phyloP scores from a whole-genome alignment of 2,113 vertebrate species.

The Pica pica region DNA sequence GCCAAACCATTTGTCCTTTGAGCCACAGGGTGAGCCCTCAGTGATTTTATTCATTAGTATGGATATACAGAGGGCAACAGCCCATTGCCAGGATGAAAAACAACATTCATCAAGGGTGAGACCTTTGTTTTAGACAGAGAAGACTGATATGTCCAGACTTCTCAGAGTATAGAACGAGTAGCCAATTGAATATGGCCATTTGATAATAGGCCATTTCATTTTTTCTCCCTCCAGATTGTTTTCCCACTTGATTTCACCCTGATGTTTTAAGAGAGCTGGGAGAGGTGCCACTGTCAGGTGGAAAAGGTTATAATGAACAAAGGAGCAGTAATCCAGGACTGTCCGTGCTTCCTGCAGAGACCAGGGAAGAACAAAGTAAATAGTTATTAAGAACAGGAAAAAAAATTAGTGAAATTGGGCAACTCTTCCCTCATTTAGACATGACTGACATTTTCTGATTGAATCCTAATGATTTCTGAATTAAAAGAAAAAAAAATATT shows the following conservation, averaged over 20 bases:
- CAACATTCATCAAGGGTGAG: not conserved
- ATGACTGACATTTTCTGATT: not conserved
- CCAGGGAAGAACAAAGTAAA: not conserved
- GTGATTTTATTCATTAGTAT: not conserved
- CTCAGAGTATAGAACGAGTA: not conserved
- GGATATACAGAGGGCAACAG: not conserved
- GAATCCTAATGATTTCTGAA: not conserved
- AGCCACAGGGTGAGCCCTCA: not conserved
- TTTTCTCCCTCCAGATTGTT: not conserved
- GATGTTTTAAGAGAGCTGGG: not conserved
- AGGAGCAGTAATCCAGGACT: not conserved
- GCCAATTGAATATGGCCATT: not conserved
- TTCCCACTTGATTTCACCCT: not conserved
- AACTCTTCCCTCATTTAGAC: not conserved
- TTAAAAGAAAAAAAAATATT: not conserved
- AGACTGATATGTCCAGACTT: not conserved
- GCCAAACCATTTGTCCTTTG: not conserved
- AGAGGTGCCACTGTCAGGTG: not conserved
- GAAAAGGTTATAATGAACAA: not conserved
- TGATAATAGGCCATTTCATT: not conserved
- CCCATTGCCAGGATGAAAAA: not conserved
- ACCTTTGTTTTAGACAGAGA: not conserved
- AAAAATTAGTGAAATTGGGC: not conserved
- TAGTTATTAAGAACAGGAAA: not conserved
- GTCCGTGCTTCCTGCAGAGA: not conserved